Evolutionary conservation across 2,113 vertebrate genomes (phyloP).

Genomic region (Peucedramus taeniatus): DNA sequence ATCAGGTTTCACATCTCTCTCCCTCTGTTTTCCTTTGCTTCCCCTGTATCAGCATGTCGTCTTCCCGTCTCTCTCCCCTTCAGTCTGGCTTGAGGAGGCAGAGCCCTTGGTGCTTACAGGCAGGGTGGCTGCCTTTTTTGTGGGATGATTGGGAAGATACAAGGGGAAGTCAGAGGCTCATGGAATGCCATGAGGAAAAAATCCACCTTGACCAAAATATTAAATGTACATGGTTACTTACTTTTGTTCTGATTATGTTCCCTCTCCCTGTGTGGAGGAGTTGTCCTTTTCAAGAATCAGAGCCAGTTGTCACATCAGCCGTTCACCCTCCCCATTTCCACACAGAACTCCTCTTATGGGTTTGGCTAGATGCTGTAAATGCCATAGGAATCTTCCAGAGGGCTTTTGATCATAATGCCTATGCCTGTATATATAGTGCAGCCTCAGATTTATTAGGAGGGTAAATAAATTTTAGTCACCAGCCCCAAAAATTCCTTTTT

Average conservation of each 20-base stretch:
- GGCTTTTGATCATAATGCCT: background rate
- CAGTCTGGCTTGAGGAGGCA: background rate
- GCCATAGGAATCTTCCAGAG: background rate
- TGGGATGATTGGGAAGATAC: background rate
- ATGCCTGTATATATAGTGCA: background rate
- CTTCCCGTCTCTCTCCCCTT: background rate
- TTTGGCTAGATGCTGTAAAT: background rate
- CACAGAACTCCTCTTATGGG: background rate
- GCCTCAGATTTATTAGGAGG: background rate
- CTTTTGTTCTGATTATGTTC: background rate
- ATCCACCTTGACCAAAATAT: background rate
- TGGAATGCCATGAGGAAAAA: background rate
- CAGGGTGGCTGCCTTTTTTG: background rate
- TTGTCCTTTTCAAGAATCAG: background rate
- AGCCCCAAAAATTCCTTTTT: background rate
- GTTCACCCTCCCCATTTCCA: background rate
- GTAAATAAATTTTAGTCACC: background rate
- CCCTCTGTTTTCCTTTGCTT: constrained; percentile 28
- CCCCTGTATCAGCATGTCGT: background rate
- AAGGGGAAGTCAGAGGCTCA: background rate
- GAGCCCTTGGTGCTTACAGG: background rate
- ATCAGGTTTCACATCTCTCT: constrained; percentile 18
- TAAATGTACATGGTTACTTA: background rate
- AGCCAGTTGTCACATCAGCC: background rate
- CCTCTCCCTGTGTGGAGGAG: background rate